Conservation (phyloP, 2,113 vertebrate genomes). For the Mastomys coucha region DNA sequence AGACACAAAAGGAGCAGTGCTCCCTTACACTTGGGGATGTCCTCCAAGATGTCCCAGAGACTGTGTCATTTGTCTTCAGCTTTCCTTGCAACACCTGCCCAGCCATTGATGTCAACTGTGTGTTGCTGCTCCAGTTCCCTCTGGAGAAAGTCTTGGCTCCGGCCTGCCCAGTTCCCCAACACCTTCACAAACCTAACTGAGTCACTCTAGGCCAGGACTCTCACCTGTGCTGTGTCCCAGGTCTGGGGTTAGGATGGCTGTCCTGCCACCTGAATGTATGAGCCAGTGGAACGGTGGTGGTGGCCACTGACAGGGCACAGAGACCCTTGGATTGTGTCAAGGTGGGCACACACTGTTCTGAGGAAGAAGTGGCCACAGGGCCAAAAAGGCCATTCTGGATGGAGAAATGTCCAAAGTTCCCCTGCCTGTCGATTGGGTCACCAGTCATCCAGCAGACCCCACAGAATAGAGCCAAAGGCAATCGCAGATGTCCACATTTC, state of each 20-base stretch:
- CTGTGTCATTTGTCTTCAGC: background rate
- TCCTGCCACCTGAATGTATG: background rate
- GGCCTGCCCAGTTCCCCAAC: background rate
- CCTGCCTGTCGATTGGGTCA: background rate
- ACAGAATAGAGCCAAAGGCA: background rate
- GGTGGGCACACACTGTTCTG: background rate
- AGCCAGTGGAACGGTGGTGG: too few species aligned
- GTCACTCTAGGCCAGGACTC: too few species aligned
- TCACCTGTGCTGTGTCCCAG: background rate
- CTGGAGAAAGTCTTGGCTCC: background rate
- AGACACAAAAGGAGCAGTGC: background rate
- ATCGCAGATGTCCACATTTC: background rate
- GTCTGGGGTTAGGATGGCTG: background rate
- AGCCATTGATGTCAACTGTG: background rate
- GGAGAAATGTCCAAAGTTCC: background rate
- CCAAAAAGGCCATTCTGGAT: background rate
- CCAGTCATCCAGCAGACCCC: background rate
- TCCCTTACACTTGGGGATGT: background rate
- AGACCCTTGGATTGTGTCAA: background rate
- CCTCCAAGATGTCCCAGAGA: background rate
- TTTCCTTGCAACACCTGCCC: background rate
- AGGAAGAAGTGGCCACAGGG: background rate
- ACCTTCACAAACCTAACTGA: background rate
- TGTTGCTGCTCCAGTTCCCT: background rate
- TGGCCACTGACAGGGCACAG: too few species aligned